phyloP scores from a whole-genome alignment of 2,888 invertebrate species.

The Pyrocoelia pectoralis region DNA sequence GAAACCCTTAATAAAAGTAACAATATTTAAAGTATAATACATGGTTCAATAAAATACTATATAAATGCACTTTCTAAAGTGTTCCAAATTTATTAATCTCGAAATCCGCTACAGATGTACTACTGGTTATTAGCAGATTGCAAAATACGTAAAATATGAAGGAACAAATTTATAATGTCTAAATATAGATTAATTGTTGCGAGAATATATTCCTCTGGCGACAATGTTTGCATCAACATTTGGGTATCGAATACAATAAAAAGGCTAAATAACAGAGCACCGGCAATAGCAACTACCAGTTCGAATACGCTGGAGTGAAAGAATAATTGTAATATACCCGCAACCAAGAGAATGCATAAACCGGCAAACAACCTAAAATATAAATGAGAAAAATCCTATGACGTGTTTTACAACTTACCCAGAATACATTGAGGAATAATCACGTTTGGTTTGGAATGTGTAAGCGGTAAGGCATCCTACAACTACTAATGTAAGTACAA shows the following conservation, averaged over 20 bases:
- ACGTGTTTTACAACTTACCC: conserved; percentile 64
- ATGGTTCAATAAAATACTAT: conserved; percentile 7
- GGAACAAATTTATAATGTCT: conserved; percentile 87
- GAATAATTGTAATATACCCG: conserved; percentile 78
- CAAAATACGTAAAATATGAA: conserved; percentile 79
- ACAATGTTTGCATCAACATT: conserved; percentile 80
- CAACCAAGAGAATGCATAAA: conserved; percentile 72
- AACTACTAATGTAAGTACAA: conserved; percentile 77
- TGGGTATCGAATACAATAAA: conserved; percentile 89
- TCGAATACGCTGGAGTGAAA: conserved; percentile 76
- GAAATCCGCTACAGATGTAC: neutral
- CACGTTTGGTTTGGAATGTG: conserved; percentile 85
- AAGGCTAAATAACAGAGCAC: conserved; percentile 78
- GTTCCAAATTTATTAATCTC: neutral
- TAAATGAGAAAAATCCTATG: conserved; percentile 30
- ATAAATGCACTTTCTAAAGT: neutral
- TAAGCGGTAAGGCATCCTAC: conserved; percentile 79
- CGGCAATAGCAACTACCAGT: conserved; percentile 74
- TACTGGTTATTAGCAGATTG: conserved; percentile 68
- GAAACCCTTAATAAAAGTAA: too few species aligned
- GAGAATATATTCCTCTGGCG: conserved; percentile 88
- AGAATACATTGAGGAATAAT: conserved; percentile 81
- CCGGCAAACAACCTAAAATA: conserved; percentile 71
- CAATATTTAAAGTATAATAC: too few species aligned
- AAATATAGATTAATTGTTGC: conserved; percentile 87